Percentiles rank a stretch among this genome's conserved stretches.
phyloP scores from a whole-genome alignment of 2,888 invertebrate species.

The Acrocyrtus sp. region DNA sequence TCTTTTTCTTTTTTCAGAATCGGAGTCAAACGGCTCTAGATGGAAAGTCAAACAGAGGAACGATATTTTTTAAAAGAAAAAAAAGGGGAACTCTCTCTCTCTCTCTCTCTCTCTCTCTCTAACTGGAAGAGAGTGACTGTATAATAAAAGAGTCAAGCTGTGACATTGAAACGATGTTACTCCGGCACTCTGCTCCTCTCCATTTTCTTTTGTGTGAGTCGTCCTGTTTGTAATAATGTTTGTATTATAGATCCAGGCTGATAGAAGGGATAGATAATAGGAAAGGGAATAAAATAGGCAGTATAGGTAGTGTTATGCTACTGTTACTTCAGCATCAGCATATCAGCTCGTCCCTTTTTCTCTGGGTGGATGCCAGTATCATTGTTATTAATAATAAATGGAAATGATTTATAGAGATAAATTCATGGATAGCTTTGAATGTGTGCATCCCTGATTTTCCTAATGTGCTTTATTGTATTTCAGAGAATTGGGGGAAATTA shows the following conservation, averaged over 20 bases:
- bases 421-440: slow-evolving; percentile 4
- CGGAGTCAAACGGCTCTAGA: slow-evolving; percentile 18
- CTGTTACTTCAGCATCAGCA: background rate
- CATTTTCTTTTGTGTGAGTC: too few species aligned
- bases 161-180: slow-evolving; percentile 37
- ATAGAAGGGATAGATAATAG: background rate
- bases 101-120: too few species aligned
- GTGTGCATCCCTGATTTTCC: slow-evolving; percentile 33
- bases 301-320: background rate
- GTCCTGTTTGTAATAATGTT: too few species aligned
- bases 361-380: too few species aligned
- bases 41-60: background rate
- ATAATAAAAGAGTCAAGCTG: slow-evolving; percentile 50
- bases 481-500: slow-evolving; percentile 29
- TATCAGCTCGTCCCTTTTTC: too few species aligned
- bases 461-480: slow-evolving; percentile 24
- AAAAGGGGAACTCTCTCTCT: slow-evolving; percentile 31
- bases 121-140: slow-evolving; percentile 14
- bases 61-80: too few species aligned
- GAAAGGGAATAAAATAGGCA: background rate
- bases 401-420: background rate
- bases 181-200: slow-evolving; percentile 22
- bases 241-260: too few species aligned
- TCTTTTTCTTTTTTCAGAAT: too few species aligned
- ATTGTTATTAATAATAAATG: background rate